A percentile compares a stretch with the other conserved stretches of the same genome.
Evolutionary conservation across 2,797 vertebrate genomes (phyloP).

Genomic region (Bradypodion pumilum): DNA sequence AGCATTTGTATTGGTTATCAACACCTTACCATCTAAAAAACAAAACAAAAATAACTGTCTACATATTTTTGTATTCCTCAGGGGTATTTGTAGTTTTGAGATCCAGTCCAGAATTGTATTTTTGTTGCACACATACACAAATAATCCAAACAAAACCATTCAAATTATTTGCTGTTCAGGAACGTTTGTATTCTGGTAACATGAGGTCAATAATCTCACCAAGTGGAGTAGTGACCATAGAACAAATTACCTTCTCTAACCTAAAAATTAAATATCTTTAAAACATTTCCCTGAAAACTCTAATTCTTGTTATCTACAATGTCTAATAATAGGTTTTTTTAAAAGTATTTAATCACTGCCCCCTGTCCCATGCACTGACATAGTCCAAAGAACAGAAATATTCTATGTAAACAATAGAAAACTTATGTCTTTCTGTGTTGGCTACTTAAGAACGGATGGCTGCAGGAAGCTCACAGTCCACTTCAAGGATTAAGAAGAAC

Average conservation of each 20-base stretch:
- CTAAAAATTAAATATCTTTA: background rate
- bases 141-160: background rate
- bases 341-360: background rate
- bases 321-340: background rate
- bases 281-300: background rate
- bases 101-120: background rate
- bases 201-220: background rate
- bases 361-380: background rate
- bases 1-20: background rate
- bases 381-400: background rate
- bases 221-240: background rate
- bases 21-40: background rate
- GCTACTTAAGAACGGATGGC: background rate
- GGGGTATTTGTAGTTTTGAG: background rate
- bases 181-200: background rate
- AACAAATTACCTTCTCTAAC: background rate
- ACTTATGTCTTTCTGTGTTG: background rate
- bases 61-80: background rate
- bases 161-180: too few species aligned
- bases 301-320: background rate
- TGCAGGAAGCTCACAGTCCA: background rate
- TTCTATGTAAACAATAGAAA: background rate
- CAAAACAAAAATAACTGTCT: background rate
- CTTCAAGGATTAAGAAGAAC: slow-evolving; percentile 25
- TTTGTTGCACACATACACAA: background rate